These are phyloP conservation scores for Gobiocypris rarus DNA, from an alignment of 2,113 vertebrate genomes.

Conservation along the genomic window DNA sequence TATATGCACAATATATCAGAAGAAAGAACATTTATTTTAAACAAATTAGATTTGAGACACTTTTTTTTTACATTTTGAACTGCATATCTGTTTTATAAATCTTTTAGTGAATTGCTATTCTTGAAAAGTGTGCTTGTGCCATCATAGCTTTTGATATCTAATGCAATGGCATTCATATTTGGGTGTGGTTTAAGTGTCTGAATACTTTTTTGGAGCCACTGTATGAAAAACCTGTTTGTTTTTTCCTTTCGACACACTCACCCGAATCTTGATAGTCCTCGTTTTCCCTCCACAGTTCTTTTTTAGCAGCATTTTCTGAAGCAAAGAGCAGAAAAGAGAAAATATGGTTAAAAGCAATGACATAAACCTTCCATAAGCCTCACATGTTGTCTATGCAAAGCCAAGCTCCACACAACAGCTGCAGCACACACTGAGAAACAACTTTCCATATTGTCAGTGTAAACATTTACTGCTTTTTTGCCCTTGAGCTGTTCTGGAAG, in stretches of 20 bases:
- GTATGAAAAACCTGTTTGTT: not conserved
- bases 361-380: not conserved
- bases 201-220: not conserved
- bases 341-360: conserved; percentile 11
- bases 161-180: not conserved
- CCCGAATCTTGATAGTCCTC: conserved; percentile 86
- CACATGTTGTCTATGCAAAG: not conserved
- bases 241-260: conserved; percentile 71
- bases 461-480: conserved; percentile 18
- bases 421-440: not conserved
- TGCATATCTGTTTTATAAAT: too few relatives aligned
- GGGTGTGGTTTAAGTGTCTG: not conserved
- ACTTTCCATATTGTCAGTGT: not conserved
- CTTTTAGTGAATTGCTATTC: not conserved
- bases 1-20: too few relatives aligned
- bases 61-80: not conserved
- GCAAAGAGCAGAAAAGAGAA: conserved; percentile 67
- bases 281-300: conserved; percentile 88
- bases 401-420: not conserved
- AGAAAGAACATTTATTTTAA: too few relatives aligned
- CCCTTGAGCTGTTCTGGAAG: conserved; percentile 19
- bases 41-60: not conserved
- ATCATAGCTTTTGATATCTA: not conserved
- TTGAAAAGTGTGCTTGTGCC: not conserved
- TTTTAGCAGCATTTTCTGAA: conserved; percentile 90